These are phyloP conservation scores for Dexiosoma caninum DNA, from an alignment of 2,888 invertebrate species.

Conservation along the genomic window DNA sequence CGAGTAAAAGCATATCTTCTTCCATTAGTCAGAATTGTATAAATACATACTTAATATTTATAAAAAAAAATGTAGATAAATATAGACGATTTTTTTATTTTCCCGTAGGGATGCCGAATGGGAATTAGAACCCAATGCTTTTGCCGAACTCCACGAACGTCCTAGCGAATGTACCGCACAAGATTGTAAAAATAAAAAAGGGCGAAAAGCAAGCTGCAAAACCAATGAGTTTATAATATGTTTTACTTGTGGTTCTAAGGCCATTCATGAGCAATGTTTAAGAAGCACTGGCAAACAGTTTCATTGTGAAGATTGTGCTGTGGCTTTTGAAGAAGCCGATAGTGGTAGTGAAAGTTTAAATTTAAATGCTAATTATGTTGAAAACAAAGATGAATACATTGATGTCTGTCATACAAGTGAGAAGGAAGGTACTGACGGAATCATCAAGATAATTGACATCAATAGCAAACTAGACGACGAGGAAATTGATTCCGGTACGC, in stretches of 20 bases:
- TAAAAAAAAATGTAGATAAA: too few relatives aligned
- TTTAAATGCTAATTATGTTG: neutral
- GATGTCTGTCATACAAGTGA: constrained; percentile 62
- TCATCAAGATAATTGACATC: neutral
- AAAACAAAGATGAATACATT: constrained; percentile 49
- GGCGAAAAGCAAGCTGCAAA: constrained; percentile 73
- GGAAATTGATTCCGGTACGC: constrained; percentile 9
- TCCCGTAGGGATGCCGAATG: constrained; percentile 87
- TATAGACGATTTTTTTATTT: too few relatives aligned
- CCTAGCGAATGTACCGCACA: constrained; percentile 81
- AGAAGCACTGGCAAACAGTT: constrained; percentile 22
- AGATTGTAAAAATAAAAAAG: constrained; percentile 81
- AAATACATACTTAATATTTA: too few relatives aligned
- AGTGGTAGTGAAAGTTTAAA: constrained; percentile 48
- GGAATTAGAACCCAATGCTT: constrained; percentile 88
- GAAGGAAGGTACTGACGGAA: constrained; percentile 25
- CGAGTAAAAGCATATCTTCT: too few relatives aligned
- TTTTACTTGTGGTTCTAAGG: constrained; percentile 70
- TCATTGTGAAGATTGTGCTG: constrained; percentile 59
- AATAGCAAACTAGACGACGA: neutral
- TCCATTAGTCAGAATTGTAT: too few relatives aligned
- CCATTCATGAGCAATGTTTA: constrained; percentile 60
- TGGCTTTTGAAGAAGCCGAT: constrained; percentile 18
- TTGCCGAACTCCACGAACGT: constrained; percentile 83
- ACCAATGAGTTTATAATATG: constrained; percentile 68